Evolutionary conservation across 2,797 vertebrate species (phyloP), one percentile per base, ranked within the genome.

Genomic region (Liasis olivaceus): DNA sequence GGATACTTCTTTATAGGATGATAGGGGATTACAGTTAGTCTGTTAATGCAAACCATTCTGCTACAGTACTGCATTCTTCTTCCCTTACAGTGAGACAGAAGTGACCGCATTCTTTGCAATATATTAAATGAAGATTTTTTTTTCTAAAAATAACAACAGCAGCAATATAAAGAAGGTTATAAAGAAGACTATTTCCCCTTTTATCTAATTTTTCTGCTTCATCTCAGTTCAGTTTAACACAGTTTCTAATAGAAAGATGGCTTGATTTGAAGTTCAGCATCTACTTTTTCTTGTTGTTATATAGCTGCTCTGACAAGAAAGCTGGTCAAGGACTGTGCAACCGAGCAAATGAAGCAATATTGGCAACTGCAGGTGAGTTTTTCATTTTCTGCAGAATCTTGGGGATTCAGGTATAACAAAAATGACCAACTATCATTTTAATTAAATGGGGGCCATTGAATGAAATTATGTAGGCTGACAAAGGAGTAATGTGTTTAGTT

Each of bases 231-330:
- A 59, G 17, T 31, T 77, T 90, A 36, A 14, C 7, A 5, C 26
- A 91, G 88, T 90, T 77, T 42, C 64, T 94, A 64, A 31, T 13
- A 90, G 87, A 88, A 93, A 81, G 28, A 36, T 88, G 6, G 14
- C 84, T 58, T 91, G 13, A 95, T 92, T 58, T 15, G 26, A 92
- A 62, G 56, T 17, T 85, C 94, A 14, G 91, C 72, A 58, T 96
- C 31, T 95, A 59, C 95, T 90, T 31, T 59, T 15, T 89, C 42
- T 85, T 96, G 69, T 87, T 95, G 54, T 94, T 87, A 72, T 96
- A 58, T 96, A 99, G 99, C 96, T 99, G 99, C 97, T 99, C 99
- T 62, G 98, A 98, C 91, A 98, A 98, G 96, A 98, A 98, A 93
- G 96, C 97, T 0, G 97, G 94, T 5, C 94, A 96, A 66, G 98